Base-by-base conservation (phyloP, 2,113 vertebrate species). In the Spheniscus mendiculus region DNA sequence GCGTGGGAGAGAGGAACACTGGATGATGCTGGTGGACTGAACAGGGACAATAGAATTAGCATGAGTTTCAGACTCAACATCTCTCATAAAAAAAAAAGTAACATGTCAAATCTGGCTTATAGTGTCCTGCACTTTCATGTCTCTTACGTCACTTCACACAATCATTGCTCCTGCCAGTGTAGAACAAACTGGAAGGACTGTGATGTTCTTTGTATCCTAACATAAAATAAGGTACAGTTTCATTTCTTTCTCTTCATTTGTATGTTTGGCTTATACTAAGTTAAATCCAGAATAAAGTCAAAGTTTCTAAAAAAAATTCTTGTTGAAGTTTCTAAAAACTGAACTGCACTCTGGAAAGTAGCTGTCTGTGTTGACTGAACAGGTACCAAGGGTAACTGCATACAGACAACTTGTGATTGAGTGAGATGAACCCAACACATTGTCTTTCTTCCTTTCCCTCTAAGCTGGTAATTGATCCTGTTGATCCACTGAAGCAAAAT, bases 81-180 rank as follows among this genome's bases (percentile, higher is more conserved):
- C 15, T 63, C 38, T 78, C 17, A 77, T 40, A 62, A 72, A 87
- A 77, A 38, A 4, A 58, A 49, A 27, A 6, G 9, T 40, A 45
- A 53, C 6, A 3, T 5, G 9, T 15, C 30, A 73, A 9, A 29
- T 42, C 27, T 55, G 7, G 11, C 11, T 58, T 63, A 44, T 21
- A 47, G 3, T 19, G 6, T 74, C 45, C 40, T 67, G 11, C 11
- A 59, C 9, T 53, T 80, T 34, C 14, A 15, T 74, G 4, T 32
- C 32, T 40, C 16, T 26, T 42, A 42, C 42, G 23, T 38, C 6
- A 12, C 21, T 72, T 58, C 15, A 58, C 8, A 32, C 2, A 56
- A 15, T 17, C 11, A 32, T 34, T 49, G 2, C 10, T 11, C 45
- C 21, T 74, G 18, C 4, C 1, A 6, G 12, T 2, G 3, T 16